phyloP scores from a whole-genome alignment of 92 coral and sea anemone species.

The Zoanthus gigantus region DNA sequence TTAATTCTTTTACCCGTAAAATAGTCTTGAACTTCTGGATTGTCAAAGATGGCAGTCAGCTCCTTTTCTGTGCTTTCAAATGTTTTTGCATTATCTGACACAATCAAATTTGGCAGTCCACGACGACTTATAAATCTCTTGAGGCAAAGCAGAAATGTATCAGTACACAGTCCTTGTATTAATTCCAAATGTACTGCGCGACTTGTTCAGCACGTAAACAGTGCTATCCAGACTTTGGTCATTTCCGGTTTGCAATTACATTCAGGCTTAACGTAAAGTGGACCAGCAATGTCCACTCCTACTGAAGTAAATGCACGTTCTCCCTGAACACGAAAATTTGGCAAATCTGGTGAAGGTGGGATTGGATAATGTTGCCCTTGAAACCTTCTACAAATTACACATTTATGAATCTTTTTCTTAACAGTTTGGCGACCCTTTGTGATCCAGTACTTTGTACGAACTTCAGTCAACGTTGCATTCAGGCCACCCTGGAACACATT shows the following conservation, averaged over 20 bases:
- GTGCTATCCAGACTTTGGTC: slow-evolving; percentile 10
- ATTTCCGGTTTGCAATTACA: slow-evolving; percentile 12
- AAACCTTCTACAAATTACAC: slow-evolving; percentile 13
- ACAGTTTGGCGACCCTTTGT: slow-evolving; percentile 33
- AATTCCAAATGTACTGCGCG: slow-evolving; percentile 45
- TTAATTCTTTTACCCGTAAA: slow-evolving; percentile 15
- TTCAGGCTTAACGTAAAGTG: not conserved
- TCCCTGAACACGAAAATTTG: slow-evolving; percentile 41
- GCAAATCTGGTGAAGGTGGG: slow-evolving; percentile 28
- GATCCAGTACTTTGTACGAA: slow-evolving; percentile 28
- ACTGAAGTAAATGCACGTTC: slow-evolving; percentile 35
- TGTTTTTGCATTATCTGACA: slow-evolving; percentile 1
- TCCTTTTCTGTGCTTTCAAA: slow-evolving; percentile 9
- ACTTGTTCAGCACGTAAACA: slow-evolving; percentile 27
- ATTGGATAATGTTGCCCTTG: slow-evolving; percentile 26
- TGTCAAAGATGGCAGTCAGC: slow-evolving; percentile 14
- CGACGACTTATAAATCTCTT: slow-evolving; percentile 29
- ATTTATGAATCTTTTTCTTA: not conserved
- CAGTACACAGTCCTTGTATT: slow-evolving; percentile 16
- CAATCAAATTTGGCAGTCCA: slow-evolving; percentile 24
- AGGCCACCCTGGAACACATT: slow-evolving; percentile 22
- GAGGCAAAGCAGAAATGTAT: slow-evolving; percentile 31
- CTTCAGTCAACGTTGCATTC: slow-evolving; percentile 23
- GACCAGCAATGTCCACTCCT: slow-evolving; percentile 44
- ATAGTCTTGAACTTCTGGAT: not conserved